phyloP scores from a whole-genome alignment of 2,797 vertebrate species.

The Glyptemys insculpta region DNA sequence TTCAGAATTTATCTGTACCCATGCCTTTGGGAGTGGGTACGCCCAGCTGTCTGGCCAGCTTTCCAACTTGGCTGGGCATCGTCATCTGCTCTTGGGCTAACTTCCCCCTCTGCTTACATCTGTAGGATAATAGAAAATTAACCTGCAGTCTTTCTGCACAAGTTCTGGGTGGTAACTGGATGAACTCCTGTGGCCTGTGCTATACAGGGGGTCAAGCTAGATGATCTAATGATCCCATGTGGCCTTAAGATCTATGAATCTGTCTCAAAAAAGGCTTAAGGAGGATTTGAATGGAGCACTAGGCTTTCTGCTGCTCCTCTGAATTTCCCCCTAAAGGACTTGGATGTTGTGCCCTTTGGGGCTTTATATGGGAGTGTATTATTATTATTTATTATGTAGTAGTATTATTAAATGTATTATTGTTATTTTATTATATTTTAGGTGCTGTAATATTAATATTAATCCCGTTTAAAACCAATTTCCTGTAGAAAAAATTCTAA shows the following conservation, averaged over 20 bases:
- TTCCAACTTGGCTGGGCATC: neutral
- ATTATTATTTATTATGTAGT: too few species aligned
- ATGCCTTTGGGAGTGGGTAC: neutral
- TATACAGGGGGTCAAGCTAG: neutral
- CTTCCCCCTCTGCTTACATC: neutral
- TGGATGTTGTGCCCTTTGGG: neutral
- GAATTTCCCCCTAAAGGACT: neutral
- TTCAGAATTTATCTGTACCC: slow-evolving; percentile 29
- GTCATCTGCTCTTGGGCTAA: neutral
- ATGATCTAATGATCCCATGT: neutral
- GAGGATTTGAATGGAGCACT: neutral
- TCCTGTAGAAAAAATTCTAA: slow-evolving; percentile 91
- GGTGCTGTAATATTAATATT: neutral
- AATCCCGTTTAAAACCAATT: neutral
- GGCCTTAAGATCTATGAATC: neutral
- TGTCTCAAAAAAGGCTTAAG: neutral
- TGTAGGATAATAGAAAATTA: neutral
- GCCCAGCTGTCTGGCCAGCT: neutral
- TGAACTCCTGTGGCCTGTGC: neutral
- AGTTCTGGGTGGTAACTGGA: neutral
- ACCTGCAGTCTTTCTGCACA: neutral
- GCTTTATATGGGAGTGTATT: neutral
- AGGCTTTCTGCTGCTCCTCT: neutral
- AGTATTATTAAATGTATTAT: neutral
- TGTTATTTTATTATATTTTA: neutral